Base-by-base conservation (phyloP, 2,888 invertebrate species). In the Oscheius onirici region DNA sequence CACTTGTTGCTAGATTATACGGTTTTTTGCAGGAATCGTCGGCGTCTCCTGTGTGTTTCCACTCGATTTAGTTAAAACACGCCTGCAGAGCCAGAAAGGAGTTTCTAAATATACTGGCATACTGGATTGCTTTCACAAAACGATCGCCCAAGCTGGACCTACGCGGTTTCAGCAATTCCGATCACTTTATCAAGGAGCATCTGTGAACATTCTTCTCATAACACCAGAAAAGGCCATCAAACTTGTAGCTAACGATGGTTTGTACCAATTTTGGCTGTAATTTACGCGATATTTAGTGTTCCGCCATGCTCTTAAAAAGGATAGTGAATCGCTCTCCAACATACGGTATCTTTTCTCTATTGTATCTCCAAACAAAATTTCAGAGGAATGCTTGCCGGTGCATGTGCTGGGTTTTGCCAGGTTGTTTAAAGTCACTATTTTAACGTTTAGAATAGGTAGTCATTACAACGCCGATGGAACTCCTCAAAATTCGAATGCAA, bases 381-480 rank as follows among this genome's bases (percentile, higher is more conserved):
- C 22, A 70, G 80, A 49, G 80, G 80, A 90, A 94, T 95, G 93
- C 77, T 93, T 52, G 95, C 97, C 28, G 97, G 97, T 60, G 97
- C 94, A 2, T 89, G 92, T 83, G 97, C 97, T 0, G 97, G 97
- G 43, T 92, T 95, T 78, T 97, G 95, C 88, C 97, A 99, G 90
- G n/a, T n/a, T n/a, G n/a, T n/a, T n/a, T n/a, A n/a, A n/a, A n/a
- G n/a, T n/a, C n/a, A n/a, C n/a, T n/a, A n/a, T n/a, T n/a, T n/a
- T n/a, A n/a, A n/a, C n/a, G n/a, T n/a, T n/a, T n/a, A n/a, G n/a
- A n/a, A n/a, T n/a, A n/a, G n/a, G 95, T 97, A 83, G 90, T 96
- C 54, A 91, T 99, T 77, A 99, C 97, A 17, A 99, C 97, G 1
- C 97, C 99, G 2, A 99, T 99, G 99, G 97, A 99, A 89, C 91